A percentile compares a stretch with the other conserved stretches of the same genome.
Evolutionary conservation across 2,888 invertebrate genomes (phyloP).

Genomic region (Dryobota labecula): DNA sequence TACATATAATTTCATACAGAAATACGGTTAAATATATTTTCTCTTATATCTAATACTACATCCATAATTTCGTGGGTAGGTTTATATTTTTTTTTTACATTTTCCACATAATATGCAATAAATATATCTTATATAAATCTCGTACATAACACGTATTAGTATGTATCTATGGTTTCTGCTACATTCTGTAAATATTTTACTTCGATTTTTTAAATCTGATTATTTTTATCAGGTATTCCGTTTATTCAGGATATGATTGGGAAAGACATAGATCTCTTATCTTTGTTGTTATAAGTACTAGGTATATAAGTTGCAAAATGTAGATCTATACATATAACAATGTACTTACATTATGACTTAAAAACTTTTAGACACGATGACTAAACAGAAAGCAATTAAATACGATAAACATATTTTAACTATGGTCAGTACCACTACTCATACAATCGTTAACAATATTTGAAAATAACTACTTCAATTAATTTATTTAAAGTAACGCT

Average conservation of each 20-base stretch:
- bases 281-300: constrained; percentile 54
- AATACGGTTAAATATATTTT: constrained; percentile 91
- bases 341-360: constrained; percentile 58
- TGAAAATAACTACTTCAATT: constrained; percentile 46
- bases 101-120: constrained; percentile 87
- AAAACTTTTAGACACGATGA: constrained; percentile 60
- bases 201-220: constrained; percentile 75
- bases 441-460: constrained; percentile 44
- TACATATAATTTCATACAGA: constrained; percentile 91
- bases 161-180: constrained; percentile 75
- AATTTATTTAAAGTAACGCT: constrained; percentile 58
- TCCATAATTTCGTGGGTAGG: constrained; percentile 84
- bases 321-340: constrained; percentile 65
- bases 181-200: constrained; percentile 83
- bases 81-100: constrained; percentile 86
- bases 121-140: constrained; percentile 86
- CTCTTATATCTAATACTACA: constrained; percentile 87
- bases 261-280: constrained; percentile 56
- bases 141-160: constrained; percentile 79
- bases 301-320: constrained; percentile 64
- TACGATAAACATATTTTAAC: constrained; percentile 49
- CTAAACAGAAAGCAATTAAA: constrained; percentile 63
- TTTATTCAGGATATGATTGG: constrained; percentile 86
- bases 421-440: constrained; percentile 39
- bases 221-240: constrained; percentile 87